These are phyloP conservation scores for Romanogobio albipinnatus DNA, from an alignment of 2,113 vertebrate genomes.

Conservation along the genomic window DNA sequence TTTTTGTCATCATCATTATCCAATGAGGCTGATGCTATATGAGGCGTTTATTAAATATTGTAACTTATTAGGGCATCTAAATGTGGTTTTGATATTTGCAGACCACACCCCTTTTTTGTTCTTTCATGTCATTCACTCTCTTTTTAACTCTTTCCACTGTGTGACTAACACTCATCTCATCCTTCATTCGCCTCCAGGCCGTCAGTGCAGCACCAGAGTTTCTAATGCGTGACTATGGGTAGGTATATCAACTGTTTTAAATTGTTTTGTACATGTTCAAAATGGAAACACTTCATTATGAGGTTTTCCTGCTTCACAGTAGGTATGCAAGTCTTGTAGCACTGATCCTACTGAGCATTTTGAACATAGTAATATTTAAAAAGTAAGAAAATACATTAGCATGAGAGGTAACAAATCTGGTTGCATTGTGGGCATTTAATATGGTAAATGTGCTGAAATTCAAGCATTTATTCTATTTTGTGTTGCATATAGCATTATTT, in stretches of 20 bases:
- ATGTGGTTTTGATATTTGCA: slow-evolving; percentile 70
- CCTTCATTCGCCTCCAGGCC: slow-evolving; percentile 79
- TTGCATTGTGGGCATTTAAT: not conserved
- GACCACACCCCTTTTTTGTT: slow-evolving; percentile 36
- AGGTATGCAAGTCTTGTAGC: not conserved
- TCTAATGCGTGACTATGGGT: slow-evolving; percentile 77
- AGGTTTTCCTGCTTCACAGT: not conserved
- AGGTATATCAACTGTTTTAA: slow-evolving; percentile 63
- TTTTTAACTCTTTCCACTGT: slow-evolving; percentile 37
- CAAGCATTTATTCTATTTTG: not conserved
- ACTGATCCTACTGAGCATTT: not conserved
- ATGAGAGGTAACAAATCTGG: not conserved
- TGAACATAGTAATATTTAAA: not conserved
- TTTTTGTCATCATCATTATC: not conserved
- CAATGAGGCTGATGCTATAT: not conserved
- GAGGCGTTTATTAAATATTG: not conserved
- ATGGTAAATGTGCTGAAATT: not conserved
- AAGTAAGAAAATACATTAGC: not conserved
- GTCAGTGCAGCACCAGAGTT: slow-evolving; percentile 78
- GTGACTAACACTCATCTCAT: slow-evolving; percentile 79
- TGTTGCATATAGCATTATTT: not conserved
- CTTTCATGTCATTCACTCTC: slow-evolving; percentile 53
- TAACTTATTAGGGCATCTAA: not conserved
- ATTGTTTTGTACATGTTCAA: not conserved
- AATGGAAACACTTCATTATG: not conserved